These are phyloP conservation scores for Onychomys arenicola DNA, from an alignment of 2,797 vertebrate genomes.

Conservation along the genomic window DNA sequence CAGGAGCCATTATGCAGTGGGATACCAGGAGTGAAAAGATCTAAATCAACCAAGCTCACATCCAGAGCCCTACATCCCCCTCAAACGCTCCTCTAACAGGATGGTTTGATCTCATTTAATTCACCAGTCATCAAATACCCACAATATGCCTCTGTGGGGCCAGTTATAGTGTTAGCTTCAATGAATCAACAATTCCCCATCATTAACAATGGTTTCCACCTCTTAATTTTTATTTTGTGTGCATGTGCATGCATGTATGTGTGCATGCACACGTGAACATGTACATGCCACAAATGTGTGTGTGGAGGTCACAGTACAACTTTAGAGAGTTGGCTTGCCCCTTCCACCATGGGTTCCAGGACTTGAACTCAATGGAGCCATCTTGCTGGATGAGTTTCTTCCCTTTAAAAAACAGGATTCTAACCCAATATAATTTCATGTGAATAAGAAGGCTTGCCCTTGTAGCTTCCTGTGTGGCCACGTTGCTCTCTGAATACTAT, in stretches of 20 bases:
- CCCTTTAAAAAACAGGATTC: not conserved
- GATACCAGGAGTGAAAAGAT: not conserved
- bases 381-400: not conserved
- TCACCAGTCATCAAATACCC: conserved; percentile 29
- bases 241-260: no score
- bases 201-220: not conserved
- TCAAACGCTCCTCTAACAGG: not conserved
- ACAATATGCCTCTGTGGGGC: not conserved
- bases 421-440: not conserved
- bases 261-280: not conserved
- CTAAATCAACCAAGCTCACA: not conserved
- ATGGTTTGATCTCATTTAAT: not conserved
- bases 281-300: no score
- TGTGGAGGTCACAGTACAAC: not conserved
- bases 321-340: not conserved
- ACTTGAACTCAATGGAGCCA: not conserved
- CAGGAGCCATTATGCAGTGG: not conserved
- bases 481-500: not conserved
- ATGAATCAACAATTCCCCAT: not conserved
- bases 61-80: not conserved
- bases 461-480: not conserved
- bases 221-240: not conserved
- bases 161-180: not conserved
- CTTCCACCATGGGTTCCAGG: not conserved
- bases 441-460: not conserved